These are phyloP conservation scores for human (Homo sapiens) DNA, from an alignment of 2,113 vertebrate species.

Conservation along the genomic window GRCh38 chr11:100963501-100964000, in stretches of 20 bases:
- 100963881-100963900: neutral
- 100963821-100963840: neutral
- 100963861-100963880: neutral
- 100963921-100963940: neutral
- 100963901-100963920: neutral
- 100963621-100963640: neutral
- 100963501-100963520: neutral
- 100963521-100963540: slow-evolving; percentile 16
- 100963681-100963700: neutral
- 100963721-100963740: neutral
- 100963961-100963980: neutral
- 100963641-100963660: neutral
- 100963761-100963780: neutral
- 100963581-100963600: neutral
- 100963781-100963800: neutral
- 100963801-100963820: neutral
- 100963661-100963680: neutral
- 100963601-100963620: neutral
- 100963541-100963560: neutral
- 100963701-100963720: neutral
- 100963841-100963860: neutral
- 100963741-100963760: neutral
- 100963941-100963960: neutral
- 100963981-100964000: neutral
- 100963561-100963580: neutral